phyloP scores from a whole-genome alignment of 2,888 invertebrate genomes.

The Teleogryllus oceanicus region DNA sequence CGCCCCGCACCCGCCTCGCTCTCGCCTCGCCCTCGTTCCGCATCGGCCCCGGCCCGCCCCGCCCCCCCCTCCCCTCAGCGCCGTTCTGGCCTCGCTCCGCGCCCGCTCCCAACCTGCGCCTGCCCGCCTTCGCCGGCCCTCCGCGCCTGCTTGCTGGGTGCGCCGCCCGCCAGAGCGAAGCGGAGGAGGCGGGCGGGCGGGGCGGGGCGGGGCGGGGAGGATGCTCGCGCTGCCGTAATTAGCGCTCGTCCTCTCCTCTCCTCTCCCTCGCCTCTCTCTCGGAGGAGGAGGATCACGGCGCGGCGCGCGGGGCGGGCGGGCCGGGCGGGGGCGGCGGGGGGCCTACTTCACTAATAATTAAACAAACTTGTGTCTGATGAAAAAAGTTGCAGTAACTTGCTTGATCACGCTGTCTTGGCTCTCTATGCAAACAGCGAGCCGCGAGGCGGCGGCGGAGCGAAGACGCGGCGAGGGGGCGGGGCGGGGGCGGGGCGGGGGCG shows the following conservation, averaged over 20 bases:
- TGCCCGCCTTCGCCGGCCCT: no score
- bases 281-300: neutral
- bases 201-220: neutral
- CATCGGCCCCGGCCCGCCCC: no score
- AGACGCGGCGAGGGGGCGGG: neutral
- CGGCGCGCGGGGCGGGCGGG: neutral
- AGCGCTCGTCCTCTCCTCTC: neutral
- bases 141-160: no score
- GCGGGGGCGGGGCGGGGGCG: neutral
- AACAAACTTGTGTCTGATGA: slow-evolving; percentile 6
- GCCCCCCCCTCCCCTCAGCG: no score
- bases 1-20: no score
- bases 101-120: no score
- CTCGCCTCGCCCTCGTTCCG: no score
- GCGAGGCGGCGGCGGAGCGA: neutral
- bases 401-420: neutral
- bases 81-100: no score
- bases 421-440: neutral
- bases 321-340: neutral
- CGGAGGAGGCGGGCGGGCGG: neutral
- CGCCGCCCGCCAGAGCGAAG: no score
- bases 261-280: no score
- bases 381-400: neutral
- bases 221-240: neutral
- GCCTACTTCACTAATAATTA: neutral